These are phyloP conservation scores for Amphiprion percula DNA, from an alignment of 2,113 vertebrate genomes.

Conservation along the genomic window DNA sequence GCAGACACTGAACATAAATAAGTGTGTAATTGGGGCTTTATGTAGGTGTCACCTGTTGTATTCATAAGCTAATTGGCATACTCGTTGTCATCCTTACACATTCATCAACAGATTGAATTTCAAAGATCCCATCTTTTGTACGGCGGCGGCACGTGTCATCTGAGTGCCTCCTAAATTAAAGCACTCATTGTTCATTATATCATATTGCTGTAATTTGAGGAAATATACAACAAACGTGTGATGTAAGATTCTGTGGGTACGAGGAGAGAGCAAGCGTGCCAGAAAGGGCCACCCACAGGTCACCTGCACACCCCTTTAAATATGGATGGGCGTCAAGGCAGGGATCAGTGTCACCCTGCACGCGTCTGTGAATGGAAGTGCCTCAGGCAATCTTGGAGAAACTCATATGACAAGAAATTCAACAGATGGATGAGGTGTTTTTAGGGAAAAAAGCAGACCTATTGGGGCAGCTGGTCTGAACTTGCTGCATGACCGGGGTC, in stretches of 20 bases:
- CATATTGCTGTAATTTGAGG: slow-evolving; percentile 83
- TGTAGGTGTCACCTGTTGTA: slow-evolving; percentile 80
- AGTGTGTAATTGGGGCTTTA: slow-evolving; percentile 77
- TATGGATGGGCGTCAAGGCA: slow-evolving; percentile 82
- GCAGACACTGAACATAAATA: slow-evolving; percentile 63
- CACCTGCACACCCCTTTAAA: slow-evolving; percentile 81
- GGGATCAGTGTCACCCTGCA: slow-evolving; percentile 82
- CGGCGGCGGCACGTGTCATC: slow-evolving; percentile 69
- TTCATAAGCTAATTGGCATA: slow-evolving; percentile 78
- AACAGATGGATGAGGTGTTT: slow-evolving; percentile 84
- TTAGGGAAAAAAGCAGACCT: slow-evolving; percentile 65
- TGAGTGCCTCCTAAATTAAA: slow-evolving; percentile 53
- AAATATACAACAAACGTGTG: slow-evolving; percentile 71
- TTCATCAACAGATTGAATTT: slow-evolving; percentile 71
- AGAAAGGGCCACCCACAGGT: slow-evolving; percentile 69
- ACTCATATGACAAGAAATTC: slow-evolving; percentile 75
- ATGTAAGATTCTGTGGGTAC: slow-evolving; percentile 48
- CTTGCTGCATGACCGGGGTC: slow-evolving; percentile 68
- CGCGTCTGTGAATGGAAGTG: slow-evolving; percentile 70
- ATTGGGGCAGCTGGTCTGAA: slow-evolving; percentile 73
- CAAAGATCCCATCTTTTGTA: slow-evolving; percentile 61
- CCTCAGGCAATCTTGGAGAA: slow-evolving; percentile 68
- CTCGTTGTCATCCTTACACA: slow-evolving; percentile 74
- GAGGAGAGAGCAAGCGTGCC: slow-evolving; percentile 52
- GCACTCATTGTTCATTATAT: slow-evolving; percentile 68